Base-by-base conservation (phyloP, 2,113 vertebrate genomes). In the Tychaedon coryphoeus region DNA sequence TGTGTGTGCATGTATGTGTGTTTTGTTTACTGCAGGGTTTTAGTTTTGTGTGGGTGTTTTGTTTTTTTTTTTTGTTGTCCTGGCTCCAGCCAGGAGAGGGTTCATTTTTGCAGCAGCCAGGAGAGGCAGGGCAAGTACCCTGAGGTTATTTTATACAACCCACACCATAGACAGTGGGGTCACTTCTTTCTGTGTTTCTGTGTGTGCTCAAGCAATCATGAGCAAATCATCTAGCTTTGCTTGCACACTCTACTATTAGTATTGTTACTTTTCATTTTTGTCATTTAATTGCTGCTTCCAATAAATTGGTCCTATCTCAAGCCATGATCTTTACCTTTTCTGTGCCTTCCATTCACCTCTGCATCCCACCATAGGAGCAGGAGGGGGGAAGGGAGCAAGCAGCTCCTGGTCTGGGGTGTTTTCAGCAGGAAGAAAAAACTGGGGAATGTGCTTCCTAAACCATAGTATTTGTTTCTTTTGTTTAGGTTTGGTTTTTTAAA, bases 1-100 rank as follows among this genome's bases (percentile, higher is more conserved):
- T 43, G 43, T 45, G 43, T 45, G 47, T 28, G 24, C 40, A 14
- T 51, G 50, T 16, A 48, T 16, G 18, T 54, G 29, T 31, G 48
- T 26, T 51, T 10, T 25, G 15, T 40, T 57, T 36, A 42, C 16
- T 3, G 12, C 1, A 0, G 5, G 1, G 1, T 8, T 31, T 61
- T 57, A n/a, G 54, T 57, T 57, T 57, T 22, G 19, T 56, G 12
- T n/a, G 19, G 31, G 12, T n/a, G 11, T 33, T 51, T 33, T 15
- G 4, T 43, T 43, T 64, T n/a, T 43, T 23, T 38, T 26, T 69
- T 33, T 43, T 33, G 4, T 6, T 57, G 33, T 23, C 43, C 31
- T 57, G 42, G 6, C 51, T 80, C 18, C 51, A 42, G 14, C 12
- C 36, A 57, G 22, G 14, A 33, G 33, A 29, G 4, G 7, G 36